A percentile compares a stretch with the other conserved stretches of the same genome.
Evolutionary conservation across 2,797 vertebrate species (phyloP).

Genomic region (Typhlichthys subterraneus): DNA sequence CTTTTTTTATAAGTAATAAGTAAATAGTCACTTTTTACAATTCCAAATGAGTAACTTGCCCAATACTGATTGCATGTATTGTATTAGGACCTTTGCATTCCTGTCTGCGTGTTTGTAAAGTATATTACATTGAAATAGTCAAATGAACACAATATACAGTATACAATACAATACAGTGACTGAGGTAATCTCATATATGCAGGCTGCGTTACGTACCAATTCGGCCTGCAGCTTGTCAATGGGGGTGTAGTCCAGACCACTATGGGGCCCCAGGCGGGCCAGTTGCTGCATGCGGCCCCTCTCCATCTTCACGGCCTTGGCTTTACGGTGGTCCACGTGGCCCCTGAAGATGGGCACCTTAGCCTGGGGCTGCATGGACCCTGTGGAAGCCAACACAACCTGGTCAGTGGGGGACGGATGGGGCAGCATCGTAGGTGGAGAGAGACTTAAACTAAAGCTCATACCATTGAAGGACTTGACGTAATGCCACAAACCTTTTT

Average conservation of each 20-base stretch:
- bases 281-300: slow-evolving; percentile 86
- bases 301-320: slow-evolving; percentile 82
- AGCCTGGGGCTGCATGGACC: slow-evolving; percentile 58
- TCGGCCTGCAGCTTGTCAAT: slow-evolving; percentile 86
- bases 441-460: neutral
- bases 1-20: too few species aligned
- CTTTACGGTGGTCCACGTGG: slow-evolving; percentile 87
- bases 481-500: too few species aligned
- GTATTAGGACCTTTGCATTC: too few species aligned
- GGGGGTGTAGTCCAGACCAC: slow-evolving; percentile 75
- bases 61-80: too few species aligned
- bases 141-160: too few species aligned
- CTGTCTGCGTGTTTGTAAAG: too few species aligned
- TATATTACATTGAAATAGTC: too few species aligned
- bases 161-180: too few species aligned
- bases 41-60: too few species aligned
- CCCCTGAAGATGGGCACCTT: slow-evolving; percentile 84
- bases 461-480: slow-evolving; percentile 4
- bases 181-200: neutral
- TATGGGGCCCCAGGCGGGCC: slow-evolving; percentile 78
- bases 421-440: slow-evolving; percentile 15
- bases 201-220: slow-evolving; percentile 76
- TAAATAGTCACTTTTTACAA: too few species aligned
- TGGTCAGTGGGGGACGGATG: slow-evolving; percentile 16
- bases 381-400: slow-evolving; percentile 35